Base-by-base conservation (phyloP, 2,888 invertebrate species). In the Odontocolon sp. region DNA sequence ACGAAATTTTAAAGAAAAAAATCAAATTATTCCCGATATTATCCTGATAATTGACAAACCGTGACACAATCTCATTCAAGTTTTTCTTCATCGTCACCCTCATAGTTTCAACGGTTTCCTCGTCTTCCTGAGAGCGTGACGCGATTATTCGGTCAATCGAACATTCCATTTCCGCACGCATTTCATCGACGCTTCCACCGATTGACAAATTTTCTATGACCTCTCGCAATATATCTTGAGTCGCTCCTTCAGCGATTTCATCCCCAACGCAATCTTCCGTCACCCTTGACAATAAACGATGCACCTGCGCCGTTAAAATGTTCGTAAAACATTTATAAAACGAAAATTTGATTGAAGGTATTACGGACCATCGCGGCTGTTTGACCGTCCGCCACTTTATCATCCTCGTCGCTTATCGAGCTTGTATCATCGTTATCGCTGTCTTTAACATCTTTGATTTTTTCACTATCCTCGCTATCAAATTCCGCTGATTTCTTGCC, bases 21-120 rank as follows among this genome's bases (percentile, higher is more conserved):
- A 16, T 52, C 4, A 52, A 52, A 28, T 6, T 4, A 6, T 4
- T 4, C 6, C 3, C 2, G n/a, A 4, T 36, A 36, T 36, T 2
- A 36, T 36, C 16, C 14, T 1, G 6, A 21, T 23, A 54, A 16
- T 38, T 3, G 8, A 72, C 72, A 1, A 54, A 77, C 81, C 79
- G 77, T n/a, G 57, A 33, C 9, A 82, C 57, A 5, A 82, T 77
- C 6, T 84, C 80, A 64, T 77, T 75, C 6, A 81, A 42, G 18
- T 66, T 81, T 50, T 82, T 80, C 28, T 67, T 78, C 26, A 59
- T 75, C 36, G 69, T 70, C 36, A 66, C 21, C 47, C 54, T 74
- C 70, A 77, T 74, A 0, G 71, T 61, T 67, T 75, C 61, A 14
- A 61, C 40, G 4, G 47, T 74, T 54, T 67, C 73, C 1, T 80